phyloP scores from a whole-genome alignment of 2,797 vertebrate species.

The Acipenser transmontanus region DNA sequence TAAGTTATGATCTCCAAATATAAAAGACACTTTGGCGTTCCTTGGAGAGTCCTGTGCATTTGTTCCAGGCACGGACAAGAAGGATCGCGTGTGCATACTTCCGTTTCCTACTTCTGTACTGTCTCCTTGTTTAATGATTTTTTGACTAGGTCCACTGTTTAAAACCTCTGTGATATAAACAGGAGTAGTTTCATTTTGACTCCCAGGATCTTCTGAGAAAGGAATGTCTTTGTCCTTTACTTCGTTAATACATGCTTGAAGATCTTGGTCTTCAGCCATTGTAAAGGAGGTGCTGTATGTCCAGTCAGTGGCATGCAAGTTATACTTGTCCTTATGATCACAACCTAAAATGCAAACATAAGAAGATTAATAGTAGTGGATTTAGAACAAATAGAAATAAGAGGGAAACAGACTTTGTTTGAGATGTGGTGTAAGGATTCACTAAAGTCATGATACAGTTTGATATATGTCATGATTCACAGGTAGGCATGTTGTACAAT shows the following conservation, averaged over 20 bases:
- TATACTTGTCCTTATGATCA: slow-evolving; percentile 73
- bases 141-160: slow-evolving; percentile 65
- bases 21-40: slow-evolving; percentile 95
- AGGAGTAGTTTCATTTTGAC: slow-evolving; percentile 72
- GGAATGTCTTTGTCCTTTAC: slow-evolving; percentile 72
- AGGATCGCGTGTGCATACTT: slow-evolving; percentile 65
- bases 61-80: slow-evolving; percentile 70
- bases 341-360: slow-evolving; percentile 57
- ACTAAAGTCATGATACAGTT: too few species aligned
- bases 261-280: slow-evolving; percentile 69
- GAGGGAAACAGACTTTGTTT: slow-evolving; percentile 7
- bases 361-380: background rate
- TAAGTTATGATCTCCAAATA: slow-evolving; percentile 87
- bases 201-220: slow-evolving; percentile 62
- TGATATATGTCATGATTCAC: too few species aligned
- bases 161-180: slow-evolving; percentile 78
- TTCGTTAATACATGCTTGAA: slow-evolving; percentile 69
- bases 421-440: too few species aligned
- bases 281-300: slow-evolving; percentile 83
- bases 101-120: slow-evolving; percentile 65
- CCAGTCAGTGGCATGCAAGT: slow-evolving; percentile 80
- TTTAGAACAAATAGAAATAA: slow-evolving; percentile 28
- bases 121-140: slow-evolving; percentile 62
- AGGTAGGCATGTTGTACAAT: too few species aligned
- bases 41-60: slow-evolving; percentile 81